A percentile compares a stretch with the other conserved stretches of the same genome.
Evolutionary conservation across 2,888 invertebrate species (phyloP).

Genomic region (Limnephilus marmoratus): DNA sequence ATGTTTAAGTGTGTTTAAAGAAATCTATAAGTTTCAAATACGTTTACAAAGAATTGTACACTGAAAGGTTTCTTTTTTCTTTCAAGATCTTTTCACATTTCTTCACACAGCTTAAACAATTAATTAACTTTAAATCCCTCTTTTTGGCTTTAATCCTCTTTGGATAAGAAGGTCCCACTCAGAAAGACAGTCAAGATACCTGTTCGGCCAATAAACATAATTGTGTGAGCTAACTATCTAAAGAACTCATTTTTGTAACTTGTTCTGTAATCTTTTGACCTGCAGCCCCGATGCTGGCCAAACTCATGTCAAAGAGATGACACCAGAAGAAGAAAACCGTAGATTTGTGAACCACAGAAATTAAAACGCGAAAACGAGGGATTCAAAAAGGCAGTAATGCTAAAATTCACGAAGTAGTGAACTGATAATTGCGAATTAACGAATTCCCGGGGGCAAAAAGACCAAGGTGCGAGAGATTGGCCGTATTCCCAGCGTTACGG

Average conservation of each 20-base stretch:
- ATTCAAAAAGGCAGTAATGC: background rate
- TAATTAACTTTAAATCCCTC: background rate
- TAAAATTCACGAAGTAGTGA: background rate
- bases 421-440: constrained; percentile 11
- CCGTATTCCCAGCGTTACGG: background rate
- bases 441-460: background rate
- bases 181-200: too few relatives aligned
- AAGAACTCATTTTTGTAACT: background rate
- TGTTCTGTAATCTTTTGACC: background rate
- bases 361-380: background rate
- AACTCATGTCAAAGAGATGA: too few relatives aligned
- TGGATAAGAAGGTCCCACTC: background rate
- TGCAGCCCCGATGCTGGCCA: too few relatives aligned
- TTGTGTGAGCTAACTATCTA: background rate
- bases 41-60: too few relatives aligned
- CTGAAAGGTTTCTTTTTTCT: too few relatives aligned
- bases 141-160: background rate
- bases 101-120: background rate
- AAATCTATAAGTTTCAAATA: too few relatives aligned
- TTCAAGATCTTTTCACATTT: background rate
- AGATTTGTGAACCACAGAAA: background rate
- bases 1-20: too few relatives aligned
- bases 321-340: too few relatives aligned
- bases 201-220: background rate
- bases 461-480: background rate